phyloP scores from a whole-genome alignment of 2,113 vertebrate species.

The Hippocampus comes region DNA sequence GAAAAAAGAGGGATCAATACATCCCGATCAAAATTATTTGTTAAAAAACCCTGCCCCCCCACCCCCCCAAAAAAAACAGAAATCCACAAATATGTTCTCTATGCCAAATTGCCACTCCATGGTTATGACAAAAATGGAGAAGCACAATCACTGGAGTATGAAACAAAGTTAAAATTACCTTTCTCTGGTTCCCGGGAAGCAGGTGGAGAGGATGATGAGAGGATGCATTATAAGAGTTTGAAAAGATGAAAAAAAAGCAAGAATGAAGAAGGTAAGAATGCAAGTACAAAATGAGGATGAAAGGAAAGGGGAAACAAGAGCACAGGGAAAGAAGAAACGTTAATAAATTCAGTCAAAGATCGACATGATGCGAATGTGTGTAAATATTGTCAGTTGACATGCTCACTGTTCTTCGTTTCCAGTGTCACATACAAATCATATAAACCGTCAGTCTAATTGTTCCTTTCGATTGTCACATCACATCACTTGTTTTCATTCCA shows the following conservation, averaged over 20 bases:
- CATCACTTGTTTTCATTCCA: constrained; percentile 10
- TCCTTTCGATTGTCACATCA: constrained; percentile 9
- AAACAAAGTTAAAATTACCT: constrained; percentile 51
- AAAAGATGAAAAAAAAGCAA: neutral
- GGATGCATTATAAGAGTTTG: neutral
- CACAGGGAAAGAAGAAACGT: constrained; percentile 16
- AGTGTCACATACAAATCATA: constrained; percentile 2
- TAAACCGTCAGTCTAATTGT: constrained; percentile 30
- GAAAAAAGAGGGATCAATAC: no score
- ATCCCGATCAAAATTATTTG: no score
- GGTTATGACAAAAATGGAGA: constrained; percentile 20
- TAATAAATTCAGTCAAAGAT: constrained; percentile 33
- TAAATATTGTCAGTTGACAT: neutral
- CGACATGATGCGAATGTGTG: constrained; percentile 16
- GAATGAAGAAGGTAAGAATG: neutral
- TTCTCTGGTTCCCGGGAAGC: constrained; percentile 65
- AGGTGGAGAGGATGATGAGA: constrained; percentile 1
- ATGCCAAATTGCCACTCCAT: neutral
- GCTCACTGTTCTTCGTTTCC: constrained; percentile 37
- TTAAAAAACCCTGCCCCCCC: no score
- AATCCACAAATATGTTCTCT: neutral
- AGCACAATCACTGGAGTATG: constrained; percentile 7
- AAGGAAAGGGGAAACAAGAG: neutral
- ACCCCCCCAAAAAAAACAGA: neutral
- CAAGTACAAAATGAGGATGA: neutral